These are phyloP conservation scores for Phenacoccus solenopsis DNA, from an alignment of 1,140 invertebrate genomes.

Conservation along the genomic window DNA sequence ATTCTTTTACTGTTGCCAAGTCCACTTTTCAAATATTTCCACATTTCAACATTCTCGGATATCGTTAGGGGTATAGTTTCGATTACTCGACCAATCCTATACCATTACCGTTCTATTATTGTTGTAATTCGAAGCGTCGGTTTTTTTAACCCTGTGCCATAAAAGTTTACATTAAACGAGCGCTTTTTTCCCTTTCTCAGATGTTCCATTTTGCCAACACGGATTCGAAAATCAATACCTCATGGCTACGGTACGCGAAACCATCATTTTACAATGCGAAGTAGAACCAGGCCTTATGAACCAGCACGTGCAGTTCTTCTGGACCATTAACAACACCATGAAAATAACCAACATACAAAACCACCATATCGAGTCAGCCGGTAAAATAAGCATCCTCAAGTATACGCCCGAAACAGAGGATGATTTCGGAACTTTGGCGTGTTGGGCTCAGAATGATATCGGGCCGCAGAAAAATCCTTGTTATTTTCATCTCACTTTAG, in stretches of 20 bases:
- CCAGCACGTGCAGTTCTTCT: constrained; percentile 56
- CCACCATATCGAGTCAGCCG: constrained; percentile 44
- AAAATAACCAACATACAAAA: constrained; percentile 68
- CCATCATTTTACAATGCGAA: constrained; percentile 66
- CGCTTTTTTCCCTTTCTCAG: neutral
- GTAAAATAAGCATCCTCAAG: constrained; percentile 38
- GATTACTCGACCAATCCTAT: too few species aligned
- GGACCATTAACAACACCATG: constrained; percentile 85
- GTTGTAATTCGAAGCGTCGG: too few species aligned
- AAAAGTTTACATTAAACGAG: neutral
- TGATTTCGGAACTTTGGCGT: constrained; percentile 63
- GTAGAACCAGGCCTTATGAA: constrained; percentile 78
- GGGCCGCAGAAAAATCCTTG: constrained; percentile 60
- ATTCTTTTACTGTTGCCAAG: too few species aligned
- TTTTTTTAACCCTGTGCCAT: too few species aligned
- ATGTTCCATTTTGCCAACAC: neutral
- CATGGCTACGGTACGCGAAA: constrained; percentile 60
- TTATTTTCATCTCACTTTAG: constrained; percentile 64
- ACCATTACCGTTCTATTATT: too few species aligned
- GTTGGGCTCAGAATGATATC: constrained; percentile 61
- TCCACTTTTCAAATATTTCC: too few species aligned
- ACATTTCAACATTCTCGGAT: too few species aligned
- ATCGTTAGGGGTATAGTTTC: too few species aligned
- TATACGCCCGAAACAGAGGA: constrained; percentile 40
- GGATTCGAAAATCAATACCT: neutral